Evolutionary conservation across 2,113 vertebrate species (phyloP).

Genomic region (Gobiocypris rarus): DNA sequence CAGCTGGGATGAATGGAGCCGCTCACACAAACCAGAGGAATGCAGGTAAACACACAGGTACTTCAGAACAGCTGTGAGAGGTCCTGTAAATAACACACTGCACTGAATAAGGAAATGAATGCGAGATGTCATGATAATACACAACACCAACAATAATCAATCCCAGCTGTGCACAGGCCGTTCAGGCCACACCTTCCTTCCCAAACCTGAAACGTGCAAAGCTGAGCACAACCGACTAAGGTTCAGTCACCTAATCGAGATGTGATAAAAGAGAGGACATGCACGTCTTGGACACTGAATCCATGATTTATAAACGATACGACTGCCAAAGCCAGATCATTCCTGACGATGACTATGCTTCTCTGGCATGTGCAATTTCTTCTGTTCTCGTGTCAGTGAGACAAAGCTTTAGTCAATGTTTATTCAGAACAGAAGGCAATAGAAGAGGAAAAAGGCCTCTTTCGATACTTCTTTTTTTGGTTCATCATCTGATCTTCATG

Average conservation of each 20-base stretch:
- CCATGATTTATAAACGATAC: neutral
- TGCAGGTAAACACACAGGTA: constrained; percentile 21
- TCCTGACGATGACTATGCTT: constrained; percentile 8
- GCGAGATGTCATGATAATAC: neutral
- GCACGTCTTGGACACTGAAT: neutral
- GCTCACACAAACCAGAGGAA: constrained; percentile 12
- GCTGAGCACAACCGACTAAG: neutral
- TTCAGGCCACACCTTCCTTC: neutral
- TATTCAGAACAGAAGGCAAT: neutral
- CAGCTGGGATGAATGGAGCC: neutral
- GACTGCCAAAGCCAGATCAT: neutral
- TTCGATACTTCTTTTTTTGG: neutral
- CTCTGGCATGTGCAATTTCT: constrained; percentile 2
- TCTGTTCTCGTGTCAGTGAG: neutral
- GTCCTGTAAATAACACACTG: neutral
- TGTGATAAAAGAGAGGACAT: neutral
- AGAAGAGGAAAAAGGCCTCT: neutral
- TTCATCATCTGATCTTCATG: constrained; percentile 66
- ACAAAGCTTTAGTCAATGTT: neutral
- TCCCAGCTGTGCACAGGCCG: neutral
- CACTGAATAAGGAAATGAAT: neutral
- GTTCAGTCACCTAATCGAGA: neutral
- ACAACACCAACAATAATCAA: neutral
- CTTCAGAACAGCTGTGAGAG: constrained; percentile 33
- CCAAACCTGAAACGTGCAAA: neutral